Percentiles rank a stretch among this genome's conserved stretches.
Evolutionary conservation across 2,797 vertebrate genomes (phyloP).

Genomic region (Oreochromis grahami): DNA sequence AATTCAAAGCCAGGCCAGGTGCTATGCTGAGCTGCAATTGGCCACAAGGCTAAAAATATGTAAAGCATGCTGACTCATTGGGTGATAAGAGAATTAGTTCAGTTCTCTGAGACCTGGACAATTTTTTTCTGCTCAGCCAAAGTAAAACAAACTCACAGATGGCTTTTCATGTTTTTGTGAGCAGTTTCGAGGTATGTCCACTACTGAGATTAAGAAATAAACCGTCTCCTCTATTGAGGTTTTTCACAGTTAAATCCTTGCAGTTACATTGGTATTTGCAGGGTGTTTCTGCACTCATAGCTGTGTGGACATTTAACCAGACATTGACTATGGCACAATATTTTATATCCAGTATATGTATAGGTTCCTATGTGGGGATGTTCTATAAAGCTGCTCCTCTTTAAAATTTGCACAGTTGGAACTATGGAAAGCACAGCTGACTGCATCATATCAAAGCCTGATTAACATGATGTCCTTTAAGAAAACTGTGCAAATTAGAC

Average conservation of each 20-base stretch:
- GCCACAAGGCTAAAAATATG: constrained; percentile 60
- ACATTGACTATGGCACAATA: background rate
- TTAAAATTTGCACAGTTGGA: background rate
- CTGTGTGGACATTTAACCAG: background rate
- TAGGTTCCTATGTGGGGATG: background rate
- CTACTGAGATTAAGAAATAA: constrained; percentile 7
- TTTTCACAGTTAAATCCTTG: background rate
- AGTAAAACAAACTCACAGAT: constrained; percentile 1
- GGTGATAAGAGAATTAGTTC: constrained; percentile 39
- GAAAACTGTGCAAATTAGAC: background rate
- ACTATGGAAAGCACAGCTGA: background rate
- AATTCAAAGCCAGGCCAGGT: constrained; percentile 47
- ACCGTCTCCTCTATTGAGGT: background rate
- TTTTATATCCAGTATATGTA: background rate
- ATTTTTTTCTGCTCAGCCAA: background rate
- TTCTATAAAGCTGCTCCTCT: background rate
- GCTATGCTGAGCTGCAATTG: constrained; percentile 29
- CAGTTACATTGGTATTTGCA: background rate
- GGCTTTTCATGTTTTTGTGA: constrained; percentile 14
- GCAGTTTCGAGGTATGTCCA: background rate
- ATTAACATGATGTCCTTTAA: background rate
- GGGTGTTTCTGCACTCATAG: background rate
- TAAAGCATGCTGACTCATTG: constrained; percentile 56
- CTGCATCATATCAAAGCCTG: background rate
- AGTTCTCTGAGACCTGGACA: constrained; percentile 5